Evolutionary conservation across 2,888 invertebrate genomes (phyloP).

Genomic region (Trissolcus brochymenae): DNA sequence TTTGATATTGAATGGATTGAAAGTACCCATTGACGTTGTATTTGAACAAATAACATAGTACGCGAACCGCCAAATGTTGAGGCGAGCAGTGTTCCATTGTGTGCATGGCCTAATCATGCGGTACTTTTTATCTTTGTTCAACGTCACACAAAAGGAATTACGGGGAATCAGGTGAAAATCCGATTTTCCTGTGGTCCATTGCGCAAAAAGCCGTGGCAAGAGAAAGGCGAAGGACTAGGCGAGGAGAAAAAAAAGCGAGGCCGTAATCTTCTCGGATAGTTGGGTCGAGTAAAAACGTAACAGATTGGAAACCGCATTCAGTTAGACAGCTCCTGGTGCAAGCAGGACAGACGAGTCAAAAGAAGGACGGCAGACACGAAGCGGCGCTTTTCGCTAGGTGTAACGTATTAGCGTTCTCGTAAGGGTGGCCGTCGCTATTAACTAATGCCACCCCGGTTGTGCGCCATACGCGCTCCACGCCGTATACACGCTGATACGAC

Average conservation of each 20-base stretch:
- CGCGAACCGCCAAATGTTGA: conserved; percentile 25
- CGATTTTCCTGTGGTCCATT: conserved; percentile 42
- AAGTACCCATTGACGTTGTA: neutral
- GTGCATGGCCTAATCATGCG: conserved; percentile 26
- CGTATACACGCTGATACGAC: conserved; percentile 63
- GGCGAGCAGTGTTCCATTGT: conserved; percentile 23
- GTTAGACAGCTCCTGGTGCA: conserved; percentile 60
- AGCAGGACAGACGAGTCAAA: conserved; percentile 17
- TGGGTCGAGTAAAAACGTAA: conserved; percentile 70
- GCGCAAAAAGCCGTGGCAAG: conserved; percentile 34
- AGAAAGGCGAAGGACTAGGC: conserved; percentile 52
- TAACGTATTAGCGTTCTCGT: conserved; percentile 69
- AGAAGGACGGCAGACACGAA: conserved; percentile 26
- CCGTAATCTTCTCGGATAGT: conserved; percentile 57
- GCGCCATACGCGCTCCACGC: conserved; percentile 70
- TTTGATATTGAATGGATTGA: neutral
- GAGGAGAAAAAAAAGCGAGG: conserved; percentile 51
- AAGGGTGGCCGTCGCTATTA: conserved; percentile 71
- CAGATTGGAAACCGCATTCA: conserved; percentile 77
- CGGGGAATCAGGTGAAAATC: conserved; percentile 57
- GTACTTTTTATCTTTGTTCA: conserved; percentile 40
- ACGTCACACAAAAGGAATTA: conserved; percentile 47
- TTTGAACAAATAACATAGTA: conserved; percentile 5
- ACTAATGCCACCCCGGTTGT: conserved; percentile 71
- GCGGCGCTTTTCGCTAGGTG: conserved; percentile 62